Evolutionary conservation across 2,113 vertebrate genomes (phyloP).

Genomic region (Haliaeetus leucogaster): DNA sequence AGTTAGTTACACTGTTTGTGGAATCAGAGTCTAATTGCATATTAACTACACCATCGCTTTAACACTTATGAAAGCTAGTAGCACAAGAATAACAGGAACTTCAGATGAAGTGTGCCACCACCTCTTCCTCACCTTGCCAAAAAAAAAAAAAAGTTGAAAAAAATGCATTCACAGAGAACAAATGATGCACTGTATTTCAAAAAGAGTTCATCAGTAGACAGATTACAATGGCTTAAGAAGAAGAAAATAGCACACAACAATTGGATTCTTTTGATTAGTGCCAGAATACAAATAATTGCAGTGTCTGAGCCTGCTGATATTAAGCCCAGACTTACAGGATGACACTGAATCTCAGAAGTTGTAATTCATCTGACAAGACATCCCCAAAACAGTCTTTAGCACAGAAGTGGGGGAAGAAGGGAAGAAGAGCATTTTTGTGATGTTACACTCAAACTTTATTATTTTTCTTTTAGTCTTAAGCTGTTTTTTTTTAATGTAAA

Average conservation of each 20-base stretch:
- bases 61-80: not conserved
- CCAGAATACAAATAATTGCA: constrained; percentile 4
- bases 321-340: not conserved
- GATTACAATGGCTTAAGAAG: not conserved
- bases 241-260: not conserved
- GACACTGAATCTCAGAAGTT: not conserved
- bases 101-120: not conserved
- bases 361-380: not conserved
- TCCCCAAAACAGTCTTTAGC: not conserved
- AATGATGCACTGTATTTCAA: not conserved
- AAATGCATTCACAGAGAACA: not conserved
- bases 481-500: not conserved
- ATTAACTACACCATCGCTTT: not conserved
- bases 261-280: not conserved
- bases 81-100: not conserved
- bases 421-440: not conserved
- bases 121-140: not conserved
- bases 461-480: not conserved
- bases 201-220: not conserved
- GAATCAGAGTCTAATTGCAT: not conserved
- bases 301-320: not conserved
- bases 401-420: not conserved
- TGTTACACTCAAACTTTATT: not conserved
- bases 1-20: not conserved
- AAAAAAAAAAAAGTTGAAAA: not conserved